Base-by-base conservation (phyloP, 2,113 vertebrate species). In the Anser brachyrhynchus region DNA sequence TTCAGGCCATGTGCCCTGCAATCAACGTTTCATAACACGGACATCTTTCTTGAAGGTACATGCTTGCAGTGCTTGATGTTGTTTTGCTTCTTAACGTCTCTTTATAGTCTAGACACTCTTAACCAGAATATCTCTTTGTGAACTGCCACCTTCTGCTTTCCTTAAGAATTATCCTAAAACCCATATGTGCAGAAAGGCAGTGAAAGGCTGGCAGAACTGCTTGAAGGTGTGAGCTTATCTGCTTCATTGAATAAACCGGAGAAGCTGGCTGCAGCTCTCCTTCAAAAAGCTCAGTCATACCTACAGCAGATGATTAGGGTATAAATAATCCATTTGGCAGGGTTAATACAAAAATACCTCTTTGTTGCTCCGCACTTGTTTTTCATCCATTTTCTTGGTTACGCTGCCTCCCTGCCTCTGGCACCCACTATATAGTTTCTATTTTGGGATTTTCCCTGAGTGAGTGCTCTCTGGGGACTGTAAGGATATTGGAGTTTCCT, bases 281-380 rank as follows among this genome's bases (percentile, higher is more conserved):
- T 91, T 90, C 74, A 79, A 70, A 95, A 92, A 91, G 51, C 87
- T 73, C 78, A 67, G 75, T 95, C 80, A 86, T 76, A 84, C 64
- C 79, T 93, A 13, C 86, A 85, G 91, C 84, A 94, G 75, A 72
- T 87, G 84, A 92, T 96, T 87, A 87, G 31, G 15, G 71, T 90
- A 94, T 90, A 83, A 95, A 95, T 92, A 96, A 95, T 95, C 87
- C 59, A 73, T 95, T 96, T 95, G 93, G 84, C 93, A 92, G 46
- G 41, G 59, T 70, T 93, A 83, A 71, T 35, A 76, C 51, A 91
- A 76, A 95, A 97, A 94, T 94, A 95, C 82, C 71, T 83, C 87
- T 69, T 58, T 49, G 83, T 93, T 95, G 75, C 91, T 93, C 91
- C 80, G 94, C 87, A 67, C 78, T 95, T 95, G 94, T 95, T 96